Evolutionary conservation across 2,113 vertebrate genomes (phyloP), one percentile per base, ranked within the genome.

Genomic region (Anhinga rufa): DNA sequence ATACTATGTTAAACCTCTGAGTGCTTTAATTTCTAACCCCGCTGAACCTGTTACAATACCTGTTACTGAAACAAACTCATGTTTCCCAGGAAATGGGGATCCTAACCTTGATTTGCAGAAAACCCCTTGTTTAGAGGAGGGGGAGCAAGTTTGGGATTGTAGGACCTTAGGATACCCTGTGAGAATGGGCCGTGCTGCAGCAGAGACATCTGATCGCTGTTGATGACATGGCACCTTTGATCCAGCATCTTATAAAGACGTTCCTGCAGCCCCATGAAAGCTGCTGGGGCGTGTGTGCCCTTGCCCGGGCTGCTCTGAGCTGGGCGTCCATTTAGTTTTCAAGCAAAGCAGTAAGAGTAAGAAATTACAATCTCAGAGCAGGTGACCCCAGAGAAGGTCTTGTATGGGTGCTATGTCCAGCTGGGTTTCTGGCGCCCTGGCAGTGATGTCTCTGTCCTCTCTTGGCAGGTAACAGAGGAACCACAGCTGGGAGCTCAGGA

Each of bases 401-500:
- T 3, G 14, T 24, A 18, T 0, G 0, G 18, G 46, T 54, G 3
- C 51, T 25, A 34, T 15, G 21, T 88, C 24, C 68, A 72, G 28
- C 51, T 19, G 62, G 24, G 31, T 19, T 32, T 75, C 14, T 51
- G 80, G 38, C 1, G 3, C 19, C 66, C 70, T 31, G 74, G 54
- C 68, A 54, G 64, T 89, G 70, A 69, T 4, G 9, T 16, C 62
- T 51, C 18, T 84, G 58, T 88, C 62, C 77, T 92, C 40, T 93
- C 83, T 69, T 3, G 8, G 40, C 95, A 99, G 99, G 99, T 79
- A 99, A 98, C 96, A 98, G 99, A 96, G 98, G 98, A 96, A 99
- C 98, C 85, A 98, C 99, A 17, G 98, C 99, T 29, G 98, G 99
- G 95, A 99, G 99, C 98, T 99, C 99, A 5, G 99, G 99, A 93